Base-by-base conservation (phyloP, 1,140 invertebrate genomes). In the Panagrolaimus sp. region DNA sequence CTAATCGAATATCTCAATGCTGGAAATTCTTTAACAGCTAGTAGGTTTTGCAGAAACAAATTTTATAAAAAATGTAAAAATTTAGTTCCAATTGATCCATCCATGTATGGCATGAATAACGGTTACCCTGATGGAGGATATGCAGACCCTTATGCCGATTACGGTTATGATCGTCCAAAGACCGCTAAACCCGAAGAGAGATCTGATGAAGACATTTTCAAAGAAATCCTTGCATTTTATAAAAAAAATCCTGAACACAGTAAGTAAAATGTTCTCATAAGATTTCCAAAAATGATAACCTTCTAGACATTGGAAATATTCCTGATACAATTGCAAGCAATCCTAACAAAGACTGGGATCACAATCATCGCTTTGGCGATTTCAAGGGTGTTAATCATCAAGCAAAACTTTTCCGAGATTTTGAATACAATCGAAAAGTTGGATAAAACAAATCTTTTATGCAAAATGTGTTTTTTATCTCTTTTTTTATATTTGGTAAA, bases 1-100 rank as follows among this genome's bases (percentile, higher is more conserved):
- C 27, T 69, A 16, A 69, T 69, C 0, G 42, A 69, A 11, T 69
- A 66, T 42, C 23, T 69, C 11, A 69, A 69, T 42, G 42, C 66
- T 57, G 66, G 66, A 31, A 61, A 61, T 9, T 27, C 47, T 23
- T 46, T 67, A 2, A 57, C 20, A 11, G 51, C 13, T 20, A 27
- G 51, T 57, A 57, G 9, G 47, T 48, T 14, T 48, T 4, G 47
- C 2, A n/a, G 9, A 48, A 9, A 48, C 5, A 38, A 38, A 7
- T 38, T 23, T 48, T 48, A n/a, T 4, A 5, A 57, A 23, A 57
- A 2, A 4, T 57, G n/a, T n/a, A n/a, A n/a, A n/a, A n/a, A n/a
- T 57, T 57, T 16, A 57, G 51, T 57, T 25, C 51, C 51, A 13
- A 13, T 25, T 5, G 51, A 57, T 57, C 51, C 51, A 57, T 25